Evolutionary conservation across 2,113 vertebrate species (phyloP).

Genomic region (Lontra canadensis): DNA sequence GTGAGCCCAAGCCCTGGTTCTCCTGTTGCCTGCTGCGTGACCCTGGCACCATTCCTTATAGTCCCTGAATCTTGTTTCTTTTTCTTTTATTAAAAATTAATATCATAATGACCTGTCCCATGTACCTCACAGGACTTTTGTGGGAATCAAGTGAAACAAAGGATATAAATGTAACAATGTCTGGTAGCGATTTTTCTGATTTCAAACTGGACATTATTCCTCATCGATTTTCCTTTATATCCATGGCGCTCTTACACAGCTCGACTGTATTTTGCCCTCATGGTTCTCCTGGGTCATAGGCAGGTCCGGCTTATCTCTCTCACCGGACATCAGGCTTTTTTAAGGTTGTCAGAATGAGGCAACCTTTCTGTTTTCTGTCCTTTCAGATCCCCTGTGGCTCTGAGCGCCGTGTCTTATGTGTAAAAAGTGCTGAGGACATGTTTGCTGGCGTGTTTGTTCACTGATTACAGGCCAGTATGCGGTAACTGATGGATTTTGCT

Average conservation of each 20-base stretch:
- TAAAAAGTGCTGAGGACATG: background rate
- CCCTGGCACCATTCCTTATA: accelerated
- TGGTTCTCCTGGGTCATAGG: background rate
- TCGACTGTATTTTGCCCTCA: background rate
- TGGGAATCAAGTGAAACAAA: background rate
- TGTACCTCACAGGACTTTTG: background rate
- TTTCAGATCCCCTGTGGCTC: background rate
- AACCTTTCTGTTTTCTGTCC: background rate
- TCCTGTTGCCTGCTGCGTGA: background rate
- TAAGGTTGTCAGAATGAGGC: background rate
- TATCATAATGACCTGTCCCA: background rate
- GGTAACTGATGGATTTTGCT: background rate
- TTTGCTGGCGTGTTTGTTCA: background rate
- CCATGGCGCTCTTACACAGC: background rate
- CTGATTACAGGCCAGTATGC: background rate
- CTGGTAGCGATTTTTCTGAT: background rate
- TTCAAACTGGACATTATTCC: background rate
- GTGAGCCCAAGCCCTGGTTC: background rate
- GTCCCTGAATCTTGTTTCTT: background rate
- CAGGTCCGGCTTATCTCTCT: background rate
- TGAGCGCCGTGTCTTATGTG: background rate
- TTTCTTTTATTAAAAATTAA: constrained; percentile 4
- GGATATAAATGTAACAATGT: background rate
- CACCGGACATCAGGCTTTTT: background rate
- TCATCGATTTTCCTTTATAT: background rate